Evolutionary conservation across 2,797 vertebrate species (phyloP), one percentile per base, ranked within the genome.

Genomic region (Novumbra hubbsi): DNA sequence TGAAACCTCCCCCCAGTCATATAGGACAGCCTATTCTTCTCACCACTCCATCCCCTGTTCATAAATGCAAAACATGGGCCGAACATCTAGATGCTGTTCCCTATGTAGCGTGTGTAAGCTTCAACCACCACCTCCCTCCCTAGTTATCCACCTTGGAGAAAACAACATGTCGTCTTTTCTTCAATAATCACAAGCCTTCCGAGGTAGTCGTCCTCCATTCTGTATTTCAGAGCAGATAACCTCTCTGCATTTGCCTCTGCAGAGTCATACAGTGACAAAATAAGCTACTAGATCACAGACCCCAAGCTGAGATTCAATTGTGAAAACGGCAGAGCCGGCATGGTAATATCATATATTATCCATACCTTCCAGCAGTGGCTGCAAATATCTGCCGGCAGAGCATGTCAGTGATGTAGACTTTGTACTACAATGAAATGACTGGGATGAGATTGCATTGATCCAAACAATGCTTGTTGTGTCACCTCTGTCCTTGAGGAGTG

Each of bases 61-160:
- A 80, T 45, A 83, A 86, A 91, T 87, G 89, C 90, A 84, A 88
- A 90, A 90, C 88, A 83, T 87, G 41, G 14, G 14, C 41, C 11
- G 41, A 45, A 45, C 41, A 14, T 45, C 12, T 1, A 45, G 41
- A 45, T 45, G 88, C 84, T 84, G 70, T 84, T 82, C 72, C 81
- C 84, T 86, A 84, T 92, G 90, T 87, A 87, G 84, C 68, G 81
- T 32, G 17, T 71, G 72, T 30, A 19, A 41, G 5, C 60, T 66
- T 72, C n/a, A n/a, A n/a, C 28, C 30, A 21, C 52, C 60, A 72
- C 74, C 64, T 78, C 71, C 67, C 64, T 65, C 32, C 24, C 49
- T 76, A 8, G 14, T 19, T 73, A 60, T 73, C 17, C 32, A 12
- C 72, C 41, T 70, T 52, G 32, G 70, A 80, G 70, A 77, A 82